Evolutionary conservation across 2,888 invertebrate genomes (phyloP), one percentile per base, ranked within the genome.

Genomic region (Blomia tropicalis): DNA sequence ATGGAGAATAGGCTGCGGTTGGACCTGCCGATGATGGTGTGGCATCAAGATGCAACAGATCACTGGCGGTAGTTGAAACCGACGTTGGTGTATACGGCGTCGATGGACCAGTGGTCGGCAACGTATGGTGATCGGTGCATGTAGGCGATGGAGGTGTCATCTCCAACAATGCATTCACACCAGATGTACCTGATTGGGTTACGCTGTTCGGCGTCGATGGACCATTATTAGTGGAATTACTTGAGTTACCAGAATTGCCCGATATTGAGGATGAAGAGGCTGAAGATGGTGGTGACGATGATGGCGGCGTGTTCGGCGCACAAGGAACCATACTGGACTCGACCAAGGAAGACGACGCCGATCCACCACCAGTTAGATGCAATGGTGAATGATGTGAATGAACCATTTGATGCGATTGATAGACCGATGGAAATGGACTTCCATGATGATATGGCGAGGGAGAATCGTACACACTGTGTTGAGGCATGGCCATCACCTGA

Each of bases 241-340:
- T 19, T 31, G 17, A 7, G 22, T 54, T 54, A 5, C n/a, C 29
- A 23, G 54, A 5, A 19, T 5, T 14, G n/a, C 22, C 22, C 51
- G 51, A 47, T 27, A 47, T 14, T 14, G 51, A 47, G 25, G 54
- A 22, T 5, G 54, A 54, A 31, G 22, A 22, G 5, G 54, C 54
- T 4, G 56, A 5, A 14, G 56, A 5, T 31, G 56, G 2, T 25
- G 56, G 56, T 36, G 56, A 56, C 11, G 56, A 56, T 22, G 29
- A 56, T 19, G 56, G 56, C 14, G 56, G 56, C n/a, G 56, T 56
- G 3, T 56, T 3, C 11, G 56, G 56, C 11, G 56, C 29, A 19
- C 29, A n/a, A 29, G 25, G 31, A 31, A 47, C 51, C 22, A 47
- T 7, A 47, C 22, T 36, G 7, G 83, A 82, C 23, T 72, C 69